Percentiles rank a stretch among this genome's conserved stretches.
Evolutionary conservation across 2,797 vertebrate genomes (phyloP).

Genomic region (Rhinophrynus dorsalis): DNA sequence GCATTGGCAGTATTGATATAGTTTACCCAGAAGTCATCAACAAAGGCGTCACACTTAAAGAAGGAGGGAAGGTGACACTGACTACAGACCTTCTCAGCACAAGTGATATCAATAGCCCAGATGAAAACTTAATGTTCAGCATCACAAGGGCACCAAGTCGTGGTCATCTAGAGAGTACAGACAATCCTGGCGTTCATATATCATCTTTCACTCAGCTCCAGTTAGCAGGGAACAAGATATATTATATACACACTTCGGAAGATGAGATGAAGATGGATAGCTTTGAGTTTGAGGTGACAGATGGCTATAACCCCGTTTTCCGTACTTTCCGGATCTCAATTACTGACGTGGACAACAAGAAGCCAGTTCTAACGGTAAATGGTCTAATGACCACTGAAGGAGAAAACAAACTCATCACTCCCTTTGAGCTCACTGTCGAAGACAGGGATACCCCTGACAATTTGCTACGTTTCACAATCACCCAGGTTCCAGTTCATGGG

Average conservation of each 20-base stretch:
- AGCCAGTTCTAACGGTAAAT: constrained; percentile 78
- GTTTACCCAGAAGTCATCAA: constrained; percentile 83
- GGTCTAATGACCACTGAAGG: constrained; percentile 77
- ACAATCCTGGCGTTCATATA: constrained; percentile 76
- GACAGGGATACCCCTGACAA: constrained; percentile 80
- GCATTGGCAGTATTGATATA: constrained; percentile 76
- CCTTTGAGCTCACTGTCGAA: constrained; percentile 82
- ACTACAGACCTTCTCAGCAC: constrained; percentile 84
- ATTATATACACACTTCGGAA: constrained; percentile 81
- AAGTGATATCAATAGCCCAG: constrained; percentile 81
- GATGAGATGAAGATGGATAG: constrained; percentile 86
- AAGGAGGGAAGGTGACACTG: constrained; percentile 80
- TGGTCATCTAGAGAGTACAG: constrained; percentile 81
- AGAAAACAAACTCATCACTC: constrained; percentile 79
- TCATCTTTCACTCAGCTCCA: constrained; percentile 83
- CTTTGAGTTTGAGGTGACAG: constrained; percentile 86
- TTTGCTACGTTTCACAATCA: constrained; percentile 76
- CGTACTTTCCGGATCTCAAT: constrained; percentile 82
- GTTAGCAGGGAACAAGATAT: constrained; percentile 83
- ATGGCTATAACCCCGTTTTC: constrained; percentile 80
- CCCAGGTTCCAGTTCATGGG: constrained; percentile 79
- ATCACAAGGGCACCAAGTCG: constrained; percentile 77
- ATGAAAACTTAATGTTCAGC: constrained; percentile 79
- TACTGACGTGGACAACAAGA: constrained; percentile 84
- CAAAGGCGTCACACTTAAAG: constrained; percentile 83